These are phyloP conservation scores for Nothocercus nigrocapillus DNA, from an alignment of 2,113 vertebrate genomes.

Conservation along the genomic window DNA sequence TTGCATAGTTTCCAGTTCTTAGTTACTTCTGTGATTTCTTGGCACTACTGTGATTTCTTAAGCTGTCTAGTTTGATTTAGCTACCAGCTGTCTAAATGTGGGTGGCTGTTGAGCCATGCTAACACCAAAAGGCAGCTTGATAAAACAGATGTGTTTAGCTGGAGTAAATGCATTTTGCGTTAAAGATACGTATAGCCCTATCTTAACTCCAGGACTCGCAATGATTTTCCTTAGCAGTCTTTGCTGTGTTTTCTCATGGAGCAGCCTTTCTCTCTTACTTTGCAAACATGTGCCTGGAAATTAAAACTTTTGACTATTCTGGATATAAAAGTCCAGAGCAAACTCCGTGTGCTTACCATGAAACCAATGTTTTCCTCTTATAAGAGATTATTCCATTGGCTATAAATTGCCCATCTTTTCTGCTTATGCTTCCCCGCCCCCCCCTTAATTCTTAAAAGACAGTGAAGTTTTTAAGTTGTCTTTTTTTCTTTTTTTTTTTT, in stretches of 20 bases:
- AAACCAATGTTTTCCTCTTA: neutral
- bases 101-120: neutral
- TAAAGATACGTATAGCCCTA: neutral
- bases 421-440: too few species aligned
- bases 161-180: neutral
- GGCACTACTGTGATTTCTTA: neutral
- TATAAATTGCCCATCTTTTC: neutral
- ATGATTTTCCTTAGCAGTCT: neutral
- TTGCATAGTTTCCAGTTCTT: neutral
- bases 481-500: neutral
- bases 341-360: neutral
- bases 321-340: neutral
- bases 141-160: neutral
- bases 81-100: neutral
- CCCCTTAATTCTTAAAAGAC: neutral
- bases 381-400: neutral
- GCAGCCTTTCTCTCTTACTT: neutral
- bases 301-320: rapidly evolving
- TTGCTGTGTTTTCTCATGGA: neutral
- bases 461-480: neutral
- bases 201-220: neutral
- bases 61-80: neutral
- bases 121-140: neutral
- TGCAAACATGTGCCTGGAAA: neutral
- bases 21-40: neutral